A percentile compares a stretch with the other conserved stretches of the same genome.
Evolutionary conservation across 2,888 invertebrate genomes (phyloP).

Genomic region (Steinernema carpocapsae): DNA sequence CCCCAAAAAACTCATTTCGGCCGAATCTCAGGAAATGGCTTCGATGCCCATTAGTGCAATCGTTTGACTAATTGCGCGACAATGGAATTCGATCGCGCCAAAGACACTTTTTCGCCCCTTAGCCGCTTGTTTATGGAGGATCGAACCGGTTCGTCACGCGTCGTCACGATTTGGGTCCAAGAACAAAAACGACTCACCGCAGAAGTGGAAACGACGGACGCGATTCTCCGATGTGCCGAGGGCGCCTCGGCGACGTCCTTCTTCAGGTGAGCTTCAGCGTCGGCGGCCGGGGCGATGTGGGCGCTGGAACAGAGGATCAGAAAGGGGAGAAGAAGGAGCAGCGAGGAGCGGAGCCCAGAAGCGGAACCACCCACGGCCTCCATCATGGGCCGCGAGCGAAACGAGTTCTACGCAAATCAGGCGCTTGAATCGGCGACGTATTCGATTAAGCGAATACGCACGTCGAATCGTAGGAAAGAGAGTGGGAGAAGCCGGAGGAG

Average conservation of each 20-base stretch:
- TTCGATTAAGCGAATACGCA: neutral
- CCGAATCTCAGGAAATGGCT: slow-evolving; percentile 26
- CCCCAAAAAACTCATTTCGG: slow-evolving; percentile 19
- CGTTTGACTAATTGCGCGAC: slow-evolving; percentile 33
- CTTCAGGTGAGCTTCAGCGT: slow-evolving; percentile 12
- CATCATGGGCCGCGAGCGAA: slow-evolving; percentile 31
- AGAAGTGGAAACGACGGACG: slow-evolving; percentile 11
- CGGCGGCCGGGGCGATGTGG: slow-evolving; percentile 5
- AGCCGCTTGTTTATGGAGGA: slow-evolving; percentile 4
- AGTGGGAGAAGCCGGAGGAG: neutral
- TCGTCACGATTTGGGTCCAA: neutral
- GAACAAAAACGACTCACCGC: slow-evolving; percentile 26
- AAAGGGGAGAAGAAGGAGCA: neutral
- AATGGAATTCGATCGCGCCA: slow-evolving; percentile 22
- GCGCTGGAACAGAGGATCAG: slow-evolving; percentile 8
- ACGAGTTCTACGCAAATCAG: slow-evolving; percentile 10
- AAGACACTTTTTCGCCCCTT: slow-evolving; percentile 18
- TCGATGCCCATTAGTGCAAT: slow-evolving; percentile 33
- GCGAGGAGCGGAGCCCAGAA: neutral
- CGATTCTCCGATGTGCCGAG: neutral
- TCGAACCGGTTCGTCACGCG: slow-evolving; percentile 25
- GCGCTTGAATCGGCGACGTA: neutral
- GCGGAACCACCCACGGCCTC: slow-evolving; percentile 20
- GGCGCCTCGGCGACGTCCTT: slow-evolving; percentile 32
- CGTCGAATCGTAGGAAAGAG: neutral